Evolutionary conservation across 2,888 invertebrate genomes (phyloP).

Genomic region (Pristionchus entomophagus): DNA sequence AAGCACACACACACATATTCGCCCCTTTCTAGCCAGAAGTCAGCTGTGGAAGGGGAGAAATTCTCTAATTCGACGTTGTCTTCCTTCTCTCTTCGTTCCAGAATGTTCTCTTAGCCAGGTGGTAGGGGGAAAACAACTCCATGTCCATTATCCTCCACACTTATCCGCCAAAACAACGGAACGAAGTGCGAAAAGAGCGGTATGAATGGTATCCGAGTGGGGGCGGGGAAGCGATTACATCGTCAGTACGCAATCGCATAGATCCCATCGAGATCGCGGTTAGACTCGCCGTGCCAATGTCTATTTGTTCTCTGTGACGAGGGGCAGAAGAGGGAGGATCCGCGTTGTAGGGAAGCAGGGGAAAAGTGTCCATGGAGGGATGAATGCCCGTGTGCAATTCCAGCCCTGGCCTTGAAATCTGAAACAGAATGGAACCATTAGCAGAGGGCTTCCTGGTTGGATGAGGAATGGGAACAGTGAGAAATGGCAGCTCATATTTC

Average conservation of each 20-base stretch:
- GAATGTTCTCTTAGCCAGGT: neutral
- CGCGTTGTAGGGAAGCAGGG: neutral
- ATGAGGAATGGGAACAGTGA: neutral
- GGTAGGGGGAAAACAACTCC: constrained; percentile 12
- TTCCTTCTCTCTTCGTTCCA: neutral
- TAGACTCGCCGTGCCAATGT: constrained; percentile 15
- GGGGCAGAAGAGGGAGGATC: neutral
- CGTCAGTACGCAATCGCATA: neutral
- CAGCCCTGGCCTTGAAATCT: neutral
- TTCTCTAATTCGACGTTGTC: neutral
- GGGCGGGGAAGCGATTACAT: neutral
- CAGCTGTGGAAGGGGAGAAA: neutral
- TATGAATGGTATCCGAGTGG: neutral
- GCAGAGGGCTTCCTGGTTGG: neutral
- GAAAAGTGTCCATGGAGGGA: neutral
- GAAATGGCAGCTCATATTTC: neutral
- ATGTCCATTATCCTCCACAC: neutral
- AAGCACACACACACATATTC: neutral
- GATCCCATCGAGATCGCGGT: neutral
- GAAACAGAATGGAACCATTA: neutral
- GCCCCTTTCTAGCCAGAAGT: neutral
- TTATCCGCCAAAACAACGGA: neutral
- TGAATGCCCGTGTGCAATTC: no score
- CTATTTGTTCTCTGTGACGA: neutral
- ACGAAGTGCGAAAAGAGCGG: neutral